Evolutionary conservation across 2,113 vertebrate species (phyloP).

Genomic region (Daboia siamensis): DNA sequence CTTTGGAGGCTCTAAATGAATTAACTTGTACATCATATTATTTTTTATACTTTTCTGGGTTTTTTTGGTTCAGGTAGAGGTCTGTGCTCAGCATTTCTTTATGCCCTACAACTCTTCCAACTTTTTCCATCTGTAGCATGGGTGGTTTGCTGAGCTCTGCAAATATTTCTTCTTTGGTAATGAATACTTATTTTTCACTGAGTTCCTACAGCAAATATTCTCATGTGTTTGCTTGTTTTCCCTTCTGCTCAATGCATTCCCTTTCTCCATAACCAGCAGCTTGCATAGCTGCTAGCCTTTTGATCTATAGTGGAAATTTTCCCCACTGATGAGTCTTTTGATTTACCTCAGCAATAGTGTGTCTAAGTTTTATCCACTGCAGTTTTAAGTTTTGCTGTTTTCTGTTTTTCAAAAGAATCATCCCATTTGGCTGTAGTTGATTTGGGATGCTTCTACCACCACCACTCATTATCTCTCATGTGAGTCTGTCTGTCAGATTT

Average conservation of each 20-base stretch:
- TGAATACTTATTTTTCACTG: conserved; percentile 43
- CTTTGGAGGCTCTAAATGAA: conserved; percentile 11
- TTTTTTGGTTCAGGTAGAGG: neutral
- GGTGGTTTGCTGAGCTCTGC: conserved; percentile 40
- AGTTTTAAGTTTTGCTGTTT: conserved; percentile 19
- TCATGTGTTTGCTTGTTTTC: conserved; percentile 9
- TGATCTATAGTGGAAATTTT: conserved; percentile 60
- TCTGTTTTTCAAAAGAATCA: conserved; percentile 43
- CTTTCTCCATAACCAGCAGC: conserved; percentile 48
- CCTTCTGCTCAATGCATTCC: conserved; percentile 16
- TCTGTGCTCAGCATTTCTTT: conserved; percentile 9
- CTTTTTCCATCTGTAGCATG: conserved; percentile 10
- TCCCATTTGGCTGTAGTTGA: neutral
- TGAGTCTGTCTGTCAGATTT: conserved; percentile 21
- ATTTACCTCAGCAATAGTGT: conserved; percentile 37
- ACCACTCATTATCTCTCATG: neutral
- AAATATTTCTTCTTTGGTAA: conserved; percentile 38
- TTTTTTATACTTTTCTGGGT: neutral
- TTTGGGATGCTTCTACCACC: conserved; percentile 1
- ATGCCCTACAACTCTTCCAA: neutral
- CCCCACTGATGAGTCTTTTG: conserved; percentile 32
- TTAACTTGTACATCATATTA: conserved; percentile 8
- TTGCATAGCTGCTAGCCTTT: conserved; percentile 40
- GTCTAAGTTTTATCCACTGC: neutral
- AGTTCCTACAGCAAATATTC: conserved; percentile 40